Evolutionary conservation across 30 jellyfish, hydroid and myxozoan species (phyloP), one percentile per base, ranked within the genome.

Genomic region (Cassiopea andromeda): DNA sequence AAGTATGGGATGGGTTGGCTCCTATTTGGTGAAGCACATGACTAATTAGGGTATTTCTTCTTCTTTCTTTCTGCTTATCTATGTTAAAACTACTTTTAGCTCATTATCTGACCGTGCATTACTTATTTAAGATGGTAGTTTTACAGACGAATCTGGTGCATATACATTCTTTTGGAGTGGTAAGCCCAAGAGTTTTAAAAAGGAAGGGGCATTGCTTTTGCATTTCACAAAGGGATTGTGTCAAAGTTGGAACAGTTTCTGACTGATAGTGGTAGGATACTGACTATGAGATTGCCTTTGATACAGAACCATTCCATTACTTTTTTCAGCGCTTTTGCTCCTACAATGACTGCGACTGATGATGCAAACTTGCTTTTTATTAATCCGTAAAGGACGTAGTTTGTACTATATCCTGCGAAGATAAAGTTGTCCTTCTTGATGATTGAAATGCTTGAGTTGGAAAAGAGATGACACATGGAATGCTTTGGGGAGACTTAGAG

Each of bases 371-470:
- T 8, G 38, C 50, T 18, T 87, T 77, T 85, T 85, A 85, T 58
- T 48, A 71, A 16, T 71, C 44, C 45, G 48, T 87, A 13, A 44
- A 61, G 48, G 58, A 43, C 44, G 44, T 66, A 38, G 45, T 77
- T 49, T 12, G 72, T 49, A 17, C 78, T n/a, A 67, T 77, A 15
- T 75, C 91, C 16, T 19, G 57, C 7, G 8, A 57, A 27, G 91
- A 87, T 57, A 87, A 87, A 19, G n/a, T 87, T 47, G 13, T 87
- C 84, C 46, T 87, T 17, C 92, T 87, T 15, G 94, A 85, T 46
- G 92, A 87, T 92, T 87, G 76, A 93, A 87, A 87, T 66, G 94
- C 94, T 44, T 84, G 94, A 6, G 44, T 75, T 48, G 92, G 94
- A 76, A 16, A 38, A 14, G 92, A 87, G 12, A 46, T 60, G 64